Evolutionary conservation across 2,797 vertebrate species (phyloP), one percentile per base, ranked within the genome.

Genomic region (Tamandua tetradactyla): DNA sequence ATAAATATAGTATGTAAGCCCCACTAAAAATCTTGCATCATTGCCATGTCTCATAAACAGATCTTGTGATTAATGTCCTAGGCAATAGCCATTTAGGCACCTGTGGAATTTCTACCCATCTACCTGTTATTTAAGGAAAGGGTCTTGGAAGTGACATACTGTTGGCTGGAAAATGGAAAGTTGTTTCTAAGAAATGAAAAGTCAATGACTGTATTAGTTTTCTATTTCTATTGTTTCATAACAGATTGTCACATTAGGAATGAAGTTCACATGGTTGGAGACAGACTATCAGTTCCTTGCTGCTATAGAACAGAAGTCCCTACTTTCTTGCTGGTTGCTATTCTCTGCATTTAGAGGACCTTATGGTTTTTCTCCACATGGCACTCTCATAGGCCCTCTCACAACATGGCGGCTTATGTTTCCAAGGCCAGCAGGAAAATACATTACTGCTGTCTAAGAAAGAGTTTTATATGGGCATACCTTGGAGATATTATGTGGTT

Each of bases 51-150:
- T 64, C 18, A 84, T 84, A 89, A 92, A 59, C 87, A 2, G 2
- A 81, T 81, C 84, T 93, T 89, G 30, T 80, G 22, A 87, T 87
- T 91, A 90, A 61, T 82, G 57, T 47, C 55, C 85, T 93, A 74
- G 2, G 2, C 64, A 1, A 68, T 78, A 20, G 79, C 13, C 22
- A 75, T 32, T 88, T 94, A 80, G 47, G 71, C 71, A 87, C 71
- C 40, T 81, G 27, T 52, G 5, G 27, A 84, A 69, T 88, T 72
- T 93, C 90, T 81, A 66, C 47, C 5, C 11, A 75, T 55, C 30
- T 86, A 82, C 3, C 22, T 91, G 12, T 52, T 83, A 64, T 44
- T 89, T 87, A 83, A 86, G 44, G 64, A 83, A 89, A 93, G 23
- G 32, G 89, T 89, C 22, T 82, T 78, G 42, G 18, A 89, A 86